phyloP scores from a whole-genome alignment of 2,113 vertebrate species.

The Python bivittatus region DNA sequence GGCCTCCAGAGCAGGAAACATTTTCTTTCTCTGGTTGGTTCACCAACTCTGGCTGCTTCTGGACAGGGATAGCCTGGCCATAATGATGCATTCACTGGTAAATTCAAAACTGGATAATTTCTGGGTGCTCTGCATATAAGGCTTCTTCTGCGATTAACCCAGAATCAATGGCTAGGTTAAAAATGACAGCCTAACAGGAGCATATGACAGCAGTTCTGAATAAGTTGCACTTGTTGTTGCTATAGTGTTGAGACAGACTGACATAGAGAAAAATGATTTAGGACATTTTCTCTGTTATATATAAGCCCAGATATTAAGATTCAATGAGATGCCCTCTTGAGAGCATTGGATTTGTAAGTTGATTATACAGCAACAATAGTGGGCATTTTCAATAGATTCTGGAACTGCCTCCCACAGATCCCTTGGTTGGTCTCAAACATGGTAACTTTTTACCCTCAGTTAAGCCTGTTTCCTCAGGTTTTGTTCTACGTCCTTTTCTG shows the following conservation, averaged over 20 bases:
- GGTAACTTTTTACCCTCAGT: too few species aligned
- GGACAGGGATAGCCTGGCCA: neutral
- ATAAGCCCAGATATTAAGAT: neutral
- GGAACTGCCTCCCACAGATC: too few species aligned
- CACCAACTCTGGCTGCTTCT: neutral
- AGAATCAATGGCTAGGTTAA: neutral
- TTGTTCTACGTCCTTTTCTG: too few species aligned
- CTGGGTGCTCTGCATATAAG: neutral
- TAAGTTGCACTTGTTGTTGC: neutral
- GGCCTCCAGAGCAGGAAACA: neutral
- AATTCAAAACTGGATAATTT: neutral
- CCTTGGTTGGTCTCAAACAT: too few species aligned
- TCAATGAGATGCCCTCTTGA: neutral
- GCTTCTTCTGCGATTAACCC: neutral
- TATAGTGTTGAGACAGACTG: neutral
- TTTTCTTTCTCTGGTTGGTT: neutral
- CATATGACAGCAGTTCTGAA: neutral
- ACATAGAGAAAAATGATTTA: neutral
- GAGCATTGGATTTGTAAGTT: neutral
- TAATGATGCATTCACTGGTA: neutral
- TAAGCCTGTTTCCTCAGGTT: too few species aligned
- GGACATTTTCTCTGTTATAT: neutral
- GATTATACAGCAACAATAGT: too few species aligned
- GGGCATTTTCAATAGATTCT: too few species aligned
- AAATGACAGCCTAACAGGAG: neutral